Evolutionary conservation across 2,113 vertebrate species (phyloP), one percentile per base, ranked within the genome.

Genomic region (Talpa occidentalis): DNA sequence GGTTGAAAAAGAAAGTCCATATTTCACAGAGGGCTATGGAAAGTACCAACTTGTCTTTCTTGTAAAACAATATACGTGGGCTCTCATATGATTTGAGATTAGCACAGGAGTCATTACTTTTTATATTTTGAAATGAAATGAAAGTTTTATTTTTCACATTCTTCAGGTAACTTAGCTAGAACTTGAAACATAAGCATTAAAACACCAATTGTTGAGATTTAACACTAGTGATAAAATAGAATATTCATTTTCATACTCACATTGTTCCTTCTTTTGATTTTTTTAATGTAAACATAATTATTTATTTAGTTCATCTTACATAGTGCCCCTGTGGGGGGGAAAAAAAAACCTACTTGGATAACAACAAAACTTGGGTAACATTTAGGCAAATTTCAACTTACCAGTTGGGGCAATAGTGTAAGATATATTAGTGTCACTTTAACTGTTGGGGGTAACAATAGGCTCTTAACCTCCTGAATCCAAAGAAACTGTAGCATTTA

Each of bases 81-180:
- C 37, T 94, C 35, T 73, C 15, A 30, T 67, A 10, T 80, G 8
- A 81, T 84, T 70, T 83, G 40, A 87, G 32, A 93, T 67, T 56
- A 47, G 10, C 73, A 30, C 42, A 40, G 54, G 35, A 28, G 32
- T 70, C 14, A 44, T 74, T 82, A 62, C 32, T 87, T 59, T 47
- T 87, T 67, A 88, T 66, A 72, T 94, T 94, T 94, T 80, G 72
- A 94, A 91, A 66, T 69, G 24, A 81, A 91, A 77, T 95, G 1
- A 93, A 84, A 4, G 60, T 16, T 35, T 84, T 90, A 72, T 94
- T 86, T 88, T 52, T 14, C 42, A 70, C 42, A 64, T 93, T 89
- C 69, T 83, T 91, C 35, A 69, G 30, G 21, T 74, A 32, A 66
- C 35, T 92, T 92, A 94, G 21, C 90, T 92, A 94, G 21, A 90